phyloP scores from a whole-genome alignment of 35 echinoderm and acorn worm species.

The Nesometra sesokonis region DNA sequence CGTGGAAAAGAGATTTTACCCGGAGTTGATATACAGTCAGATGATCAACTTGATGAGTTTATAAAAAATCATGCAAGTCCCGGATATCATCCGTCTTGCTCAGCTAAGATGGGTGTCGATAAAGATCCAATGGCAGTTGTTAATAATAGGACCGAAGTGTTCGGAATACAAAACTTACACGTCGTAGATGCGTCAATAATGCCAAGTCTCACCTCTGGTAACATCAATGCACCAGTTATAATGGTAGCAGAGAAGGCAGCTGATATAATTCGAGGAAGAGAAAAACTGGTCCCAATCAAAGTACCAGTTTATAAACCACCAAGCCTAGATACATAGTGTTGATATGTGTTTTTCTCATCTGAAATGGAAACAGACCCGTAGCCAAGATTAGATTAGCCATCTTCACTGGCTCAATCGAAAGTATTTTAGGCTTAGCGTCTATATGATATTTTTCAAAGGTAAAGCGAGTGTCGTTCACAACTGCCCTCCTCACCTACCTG shows the following conservation, averaged over 20 bases:
- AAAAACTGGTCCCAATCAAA: constrained; percentile 25
- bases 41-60: constrained; percentile 76
- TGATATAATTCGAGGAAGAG: constrained; percentile 59
- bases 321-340: constrained; percentile 45
- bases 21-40: constrained; percentile 38
- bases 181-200: constrained; percentile 95
- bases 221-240: constrained; percentile 86
- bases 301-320: constrained; percentile 68
- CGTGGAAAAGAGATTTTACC: constrained; percentile 72
- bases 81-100: constrained; percentile 89
- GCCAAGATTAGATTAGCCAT: no score
- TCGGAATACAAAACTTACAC: constrained; percentile 66
- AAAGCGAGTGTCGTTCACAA: no score
- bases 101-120: constrained; percentile 84
- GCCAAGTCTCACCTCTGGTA: constrained; percentile 83
- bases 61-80: constrained; percentile 33
- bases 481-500: no score
- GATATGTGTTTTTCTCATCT: no score
- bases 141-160: constrained; percentile 48
- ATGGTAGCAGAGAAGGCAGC: constrained; percentile 98
- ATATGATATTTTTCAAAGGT: no score
- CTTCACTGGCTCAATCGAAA: no score
- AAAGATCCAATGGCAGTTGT: constrained; percentile 91
- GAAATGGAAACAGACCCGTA: no score
- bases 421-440: no score